These are phyloP conservation scores for Patiria pectinifera DNA, from an alignment of 53 echinoderm and acorn worm genomes.

Conservation along the genomic window DNA sequence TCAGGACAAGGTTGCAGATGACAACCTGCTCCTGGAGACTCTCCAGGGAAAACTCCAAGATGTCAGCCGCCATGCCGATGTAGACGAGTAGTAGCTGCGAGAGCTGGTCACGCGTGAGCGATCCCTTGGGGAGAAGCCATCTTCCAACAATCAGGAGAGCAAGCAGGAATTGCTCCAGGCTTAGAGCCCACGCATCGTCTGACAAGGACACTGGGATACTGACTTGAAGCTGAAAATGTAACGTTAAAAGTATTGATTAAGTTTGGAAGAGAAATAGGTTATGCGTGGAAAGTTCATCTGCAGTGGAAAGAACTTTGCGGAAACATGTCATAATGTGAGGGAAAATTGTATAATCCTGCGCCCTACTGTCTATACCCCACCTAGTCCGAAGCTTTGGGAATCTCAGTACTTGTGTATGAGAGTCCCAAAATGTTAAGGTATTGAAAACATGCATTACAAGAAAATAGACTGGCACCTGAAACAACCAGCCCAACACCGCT, in stretches of 20 bases:
- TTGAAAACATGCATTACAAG: no score
- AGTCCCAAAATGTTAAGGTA: no score
- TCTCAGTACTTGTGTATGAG: no score
- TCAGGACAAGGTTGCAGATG: conserved; percentile 77
- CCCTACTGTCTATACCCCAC: no score
- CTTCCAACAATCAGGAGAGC: conserved; percentile 82
- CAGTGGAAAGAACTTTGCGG: no score
- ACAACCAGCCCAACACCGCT: no score
- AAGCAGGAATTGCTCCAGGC: conserved; percentile 82
- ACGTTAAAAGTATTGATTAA: not conserved
- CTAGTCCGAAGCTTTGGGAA: no score
- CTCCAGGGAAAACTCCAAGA: conserved; percentile 91
- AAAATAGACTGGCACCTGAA: no score
- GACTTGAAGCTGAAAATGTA: conserved; percentile 51
- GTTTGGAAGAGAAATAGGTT: no score
- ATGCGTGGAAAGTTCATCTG: no score
- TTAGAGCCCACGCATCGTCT: conserved; percentile 77
- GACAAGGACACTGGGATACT: conserved; percentile 74
- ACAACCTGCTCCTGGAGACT: conserved; percentile 78
- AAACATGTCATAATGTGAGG: no score
- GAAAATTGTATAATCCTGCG: no score
- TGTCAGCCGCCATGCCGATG: conserved; percentile 98
- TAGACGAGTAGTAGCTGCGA: conserved; percentile 95
- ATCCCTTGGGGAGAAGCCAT: conserved; percentile 93
- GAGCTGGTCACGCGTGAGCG: conserved; percentile 94